Evolutionary conservation across 2,113 vertebrate genomes (phyloP).

Genomic region (Hoplias malabaricus): DNA sequence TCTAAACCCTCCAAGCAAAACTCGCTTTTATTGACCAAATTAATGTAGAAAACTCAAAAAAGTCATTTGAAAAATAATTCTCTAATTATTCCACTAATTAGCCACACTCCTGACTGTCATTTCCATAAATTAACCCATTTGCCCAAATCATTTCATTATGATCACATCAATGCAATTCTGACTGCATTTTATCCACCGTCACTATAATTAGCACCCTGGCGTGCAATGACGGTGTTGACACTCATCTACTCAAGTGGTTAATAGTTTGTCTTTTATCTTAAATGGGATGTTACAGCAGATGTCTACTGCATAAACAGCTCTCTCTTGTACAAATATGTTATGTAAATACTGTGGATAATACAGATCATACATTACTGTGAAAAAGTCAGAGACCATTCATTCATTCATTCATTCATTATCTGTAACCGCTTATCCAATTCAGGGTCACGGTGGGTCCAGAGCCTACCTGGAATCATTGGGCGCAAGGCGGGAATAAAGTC

Average conservation of each 20-base stretch:
- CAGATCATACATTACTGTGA: too few species aligned
- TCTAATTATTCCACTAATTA: conserved; percentile 33
- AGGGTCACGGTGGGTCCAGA: too few species aligned
- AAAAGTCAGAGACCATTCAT: too few species aligned
- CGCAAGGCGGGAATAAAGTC: too few species aligned
- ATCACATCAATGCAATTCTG: conserved; percentile 45
- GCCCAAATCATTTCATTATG: conserved; percentile 46
- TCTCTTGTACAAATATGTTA: not conserved
- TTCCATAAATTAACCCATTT: conserved; percentile 43
- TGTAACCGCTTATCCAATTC: too few species aligned
- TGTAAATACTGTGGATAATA: not conserved
- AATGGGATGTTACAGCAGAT: conserved; percentile 36
- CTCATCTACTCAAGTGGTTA: conserved; percentile 36
- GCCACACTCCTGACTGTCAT: conserved; percentile 16
- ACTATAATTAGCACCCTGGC: conserved; percentile 43
- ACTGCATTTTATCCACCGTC: conserved; percentile 34
- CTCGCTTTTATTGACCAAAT: conserved; percentile 2
- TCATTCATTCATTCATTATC: too few species aligned
- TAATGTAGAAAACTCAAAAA: not conserved
- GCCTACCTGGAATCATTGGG: too few species aligned
- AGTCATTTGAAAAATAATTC: conserved; percentile 19
- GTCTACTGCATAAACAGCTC: conserved; percentile 24
- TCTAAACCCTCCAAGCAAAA: not conserved
- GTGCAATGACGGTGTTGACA: conserved; percentile 33
- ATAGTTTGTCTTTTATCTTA: conserved; percentile 30